Percentiles rank a stretch among this genome's conserved stretches.
phyloP scores from a whole-genome alignment of 2,888 invertebrate genomes.

The Acrobeloides nanus region DNA sequence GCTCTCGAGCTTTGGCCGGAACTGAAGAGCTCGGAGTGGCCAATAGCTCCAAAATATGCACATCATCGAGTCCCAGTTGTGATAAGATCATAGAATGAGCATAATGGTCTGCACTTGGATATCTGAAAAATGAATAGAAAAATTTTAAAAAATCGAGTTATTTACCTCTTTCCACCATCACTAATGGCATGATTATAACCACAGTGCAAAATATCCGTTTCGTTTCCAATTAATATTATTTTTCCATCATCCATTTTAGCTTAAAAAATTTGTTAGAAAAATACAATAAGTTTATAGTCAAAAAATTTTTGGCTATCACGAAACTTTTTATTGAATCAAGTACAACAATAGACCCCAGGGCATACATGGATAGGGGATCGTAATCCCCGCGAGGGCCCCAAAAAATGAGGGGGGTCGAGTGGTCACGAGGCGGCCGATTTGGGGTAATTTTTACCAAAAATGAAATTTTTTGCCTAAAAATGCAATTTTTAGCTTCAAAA shows the following conservation, averaged over 20 bases:
- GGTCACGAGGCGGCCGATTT: too few species aligned
- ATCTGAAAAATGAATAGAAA: conserved; percentile 23
- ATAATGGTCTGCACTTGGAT: conserved; percentile 45
- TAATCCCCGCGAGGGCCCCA: too few species aligned
- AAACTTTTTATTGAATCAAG: too few species aligned
- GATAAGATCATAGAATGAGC: conserved; percentile 41
- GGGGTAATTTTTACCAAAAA: too few species aligned
- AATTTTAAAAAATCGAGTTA: conserved; percentile 4
- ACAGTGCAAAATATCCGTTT: conserved; percentile 45
- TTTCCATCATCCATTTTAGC: conserved; percentile 40
- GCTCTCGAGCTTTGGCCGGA: conserved; percentile 26
- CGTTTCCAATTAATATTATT: conserved; percentile 47
- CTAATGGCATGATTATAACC: conserved; percentile 42
- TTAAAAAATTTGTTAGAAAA: too few species aligned
- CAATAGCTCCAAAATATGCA: conserved; percentile 38
- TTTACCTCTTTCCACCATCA: conserved; percentile 40
- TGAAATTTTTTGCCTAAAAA: too few species aligned
- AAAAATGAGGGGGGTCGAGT: too few species aligned
- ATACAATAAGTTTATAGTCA: too few species aligned
- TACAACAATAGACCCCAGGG: too few species aligned
- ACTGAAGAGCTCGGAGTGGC: conserved; percentile 38
- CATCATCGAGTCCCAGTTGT: conserved; percentile 34
- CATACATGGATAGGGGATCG: too few species aligned
- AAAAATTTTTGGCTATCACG: too few species aligned
- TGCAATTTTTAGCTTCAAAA: too few species aligned